phyloP scores from a whole-genome alignment of 2,797 vertebrate species.

The Sitta carolinensis region DNA sequence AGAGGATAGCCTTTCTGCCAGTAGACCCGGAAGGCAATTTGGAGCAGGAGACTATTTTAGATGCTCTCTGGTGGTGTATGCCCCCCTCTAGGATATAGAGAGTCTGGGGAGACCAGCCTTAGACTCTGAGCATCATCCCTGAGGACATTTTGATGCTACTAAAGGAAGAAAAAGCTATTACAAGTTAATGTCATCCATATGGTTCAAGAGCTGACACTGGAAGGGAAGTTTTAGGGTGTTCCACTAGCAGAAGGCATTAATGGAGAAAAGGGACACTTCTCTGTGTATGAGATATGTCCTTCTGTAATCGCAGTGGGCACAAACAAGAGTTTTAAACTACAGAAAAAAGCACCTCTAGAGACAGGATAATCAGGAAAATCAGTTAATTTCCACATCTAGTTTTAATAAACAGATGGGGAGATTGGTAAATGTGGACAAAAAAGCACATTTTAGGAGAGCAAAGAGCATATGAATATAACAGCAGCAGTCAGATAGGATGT shows the following conservation, averaged over 20 bases:
- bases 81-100: not conserved
- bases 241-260: not conserved
- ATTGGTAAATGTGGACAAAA: not conserved
- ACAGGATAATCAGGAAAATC: not conserved
- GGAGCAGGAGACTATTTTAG: not conserved
- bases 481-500: not conserved
- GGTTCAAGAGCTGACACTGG: not conserved
- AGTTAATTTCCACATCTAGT: not conserved
- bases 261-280: not conserved
- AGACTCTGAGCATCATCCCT: not conserved
- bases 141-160: not conserved
- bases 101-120: not conserved
- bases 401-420: not conserved
- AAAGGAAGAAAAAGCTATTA: constrained; percentile 25
- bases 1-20: not conserved
- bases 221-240: not conserved
- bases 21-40: not conserved
- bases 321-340: not conserved
- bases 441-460: not conserved
- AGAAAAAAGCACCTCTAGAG: not conserved
- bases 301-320: constrained; percentile 2
- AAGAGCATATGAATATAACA: not conserved
- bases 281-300: not conserved
- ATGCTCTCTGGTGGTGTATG: not conserved
- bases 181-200: constrained; percentile 21